Percentiles rank a stretch among this genome's conserved stretches.
phyloP scores from a whole-genome alignment of 2,113 vertebrate species.

The Rhinoderma darwinii region DNA sequence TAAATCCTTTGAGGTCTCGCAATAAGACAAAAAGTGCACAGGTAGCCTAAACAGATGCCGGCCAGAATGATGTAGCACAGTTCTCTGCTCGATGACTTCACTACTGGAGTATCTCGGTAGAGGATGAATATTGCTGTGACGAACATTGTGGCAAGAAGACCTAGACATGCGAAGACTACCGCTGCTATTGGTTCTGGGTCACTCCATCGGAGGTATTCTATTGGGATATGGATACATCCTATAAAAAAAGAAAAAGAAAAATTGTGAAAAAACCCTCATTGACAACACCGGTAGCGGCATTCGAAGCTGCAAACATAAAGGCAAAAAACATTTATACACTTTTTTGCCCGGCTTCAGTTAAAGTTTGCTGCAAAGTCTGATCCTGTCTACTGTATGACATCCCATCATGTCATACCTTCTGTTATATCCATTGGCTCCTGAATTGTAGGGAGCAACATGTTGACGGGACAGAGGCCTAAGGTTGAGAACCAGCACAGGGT shows the following conservation, averaged over 20 bases:
- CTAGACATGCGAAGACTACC: slow-evolving; percentile 93
- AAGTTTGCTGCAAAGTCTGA: too few species aligned
- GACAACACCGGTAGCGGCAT: too few species aligned
- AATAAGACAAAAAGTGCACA: slow-evolving; percentile 96
- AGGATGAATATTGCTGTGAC: slow-evolving; percentile 92
- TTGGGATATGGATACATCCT: slow-evolving; percentile 94
- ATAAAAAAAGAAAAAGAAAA: slow-evolving; percentile 58
- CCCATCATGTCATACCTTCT: too few species aligned
- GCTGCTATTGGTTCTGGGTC: slow-evolving; percentile 97
- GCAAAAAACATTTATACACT: too few species aligned
- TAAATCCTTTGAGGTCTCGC: slow-evolving; percentile 91
- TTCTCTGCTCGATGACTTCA: slow-evolving; percentile 97
- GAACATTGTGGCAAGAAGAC: slow-evolving; percentile 91
- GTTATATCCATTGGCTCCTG: too few species aligned
- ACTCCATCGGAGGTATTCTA: slow-evolving; percentile 93
- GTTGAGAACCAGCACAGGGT: too few species aligned
- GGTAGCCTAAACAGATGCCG: slow-evolving; percentile 95
- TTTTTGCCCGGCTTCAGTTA: too few species aligned
- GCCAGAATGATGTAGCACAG: slow-evolving; percentile 98
- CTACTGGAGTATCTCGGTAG: slow-evolving; percentile 94
- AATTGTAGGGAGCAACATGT: too few species aligned
- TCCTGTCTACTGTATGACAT: too few species aligned
- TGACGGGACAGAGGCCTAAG: too few species aligned
- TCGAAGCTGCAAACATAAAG: too few species aligned
- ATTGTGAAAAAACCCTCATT: background rate